Percentiles rank a stretch among this genome's conserved stretches.
These are phyloP conservation scores for Linnaemya tessellans DNA, from an alignment of 2,888 invertebrate species.

Conservation along the genomic window DNA sequence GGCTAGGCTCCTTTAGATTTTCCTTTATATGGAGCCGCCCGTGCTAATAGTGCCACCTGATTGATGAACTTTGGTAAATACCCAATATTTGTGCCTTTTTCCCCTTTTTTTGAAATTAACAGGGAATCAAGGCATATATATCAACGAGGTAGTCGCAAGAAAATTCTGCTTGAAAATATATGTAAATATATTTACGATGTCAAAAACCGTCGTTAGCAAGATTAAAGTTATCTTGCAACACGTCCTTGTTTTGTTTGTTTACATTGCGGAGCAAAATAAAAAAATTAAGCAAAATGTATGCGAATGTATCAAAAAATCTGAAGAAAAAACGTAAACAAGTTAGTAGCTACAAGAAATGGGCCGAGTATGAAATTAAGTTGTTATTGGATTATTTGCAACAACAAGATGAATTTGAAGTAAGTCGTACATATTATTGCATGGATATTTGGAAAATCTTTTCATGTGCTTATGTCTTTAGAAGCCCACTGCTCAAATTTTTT, in stretches of 20 bases:
- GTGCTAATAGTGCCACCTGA: too few species aligned
- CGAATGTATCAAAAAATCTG: not conserved
- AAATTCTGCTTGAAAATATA: too few species aligned
- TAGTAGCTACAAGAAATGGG: slow-evolving; percentile 21
- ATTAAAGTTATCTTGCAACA: too few species aligned
- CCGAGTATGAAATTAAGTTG: not conserved
- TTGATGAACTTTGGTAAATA: too few species aligned
- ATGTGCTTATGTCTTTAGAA: not conserved
- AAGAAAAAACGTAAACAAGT: not conserved
- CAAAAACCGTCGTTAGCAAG: too few species aligned
- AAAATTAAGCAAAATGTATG: not conserved
- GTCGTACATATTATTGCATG: not conserved
- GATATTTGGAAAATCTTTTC: not conserved
- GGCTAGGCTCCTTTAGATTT: too few species aligned
- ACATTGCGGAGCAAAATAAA: not conserved
- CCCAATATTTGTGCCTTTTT: too few species aligned
- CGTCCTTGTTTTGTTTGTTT: not conserved
- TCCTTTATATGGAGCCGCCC: too few species aligned
- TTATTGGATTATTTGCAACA: slow-evolving; percentile 27
- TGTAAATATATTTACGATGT: too few species aligned
- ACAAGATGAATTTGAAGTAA: slow-evolving; percentile 25
- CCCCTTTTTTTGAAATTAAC: too few species aligned
- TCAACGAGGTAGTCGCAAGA: too few species aligned
- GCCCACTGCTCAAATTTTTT: slow-evolving; percentile 38
- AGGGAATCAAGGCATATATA: too few species aligned